Percentiles rank a stretch among this genome's conserved stretches.
Evolutionary conservation across 2,888 invertebrate genomes (phyloP).

Genomic region (Drosophila paranaensis): DNA sequence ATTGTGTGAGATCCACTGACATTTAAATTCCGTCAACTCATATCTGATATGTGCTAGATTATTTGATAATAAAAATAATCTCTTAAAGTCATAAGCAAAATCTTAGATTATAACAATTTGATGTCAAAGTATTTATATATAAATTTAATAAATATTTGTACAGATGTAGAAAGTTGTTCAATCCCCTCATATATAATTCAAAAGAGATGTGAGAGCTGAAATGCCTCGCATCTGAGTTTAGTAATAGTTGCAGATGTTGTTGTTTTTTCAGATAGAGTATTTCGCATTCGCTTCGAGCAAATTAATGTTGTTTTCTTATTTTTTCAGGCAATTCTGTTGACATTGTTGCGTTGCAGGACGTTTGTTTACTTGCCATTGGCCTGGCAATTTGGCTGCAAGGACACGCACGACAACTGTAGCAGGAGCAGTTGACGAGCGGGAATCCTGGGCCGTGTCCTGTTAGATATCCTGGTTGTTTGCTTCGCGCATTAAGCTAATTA

Average conservation of each 20-base stretch:
- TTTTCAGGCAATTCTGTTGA: constrained; percentile 37
- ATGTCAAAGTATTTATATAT: neutral
- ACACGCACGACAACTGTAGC: constrained; percentile 47
- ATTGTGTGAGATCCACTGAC: neutral
- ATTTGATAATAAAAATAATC: neutral
- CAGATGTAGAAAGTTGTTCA: neutral
- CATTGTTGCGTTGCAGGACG: constrained; percentile 38
- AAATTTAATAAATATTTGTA: neutral
- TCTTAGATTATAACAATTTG: neutral
- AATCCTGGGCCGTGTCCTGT: constrained; percentile 25
- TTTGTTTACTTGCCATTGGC: constrained; percentile 68
- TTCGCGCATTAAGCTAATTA: constrained; percentile 78
- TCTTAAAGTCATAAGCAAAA: neutral
- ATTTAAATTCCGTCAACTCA: neutral
- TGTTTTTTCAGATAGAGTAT: constrained; percentile 5
- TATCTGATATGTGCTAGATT: neutral
- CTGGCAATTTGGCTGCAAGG: constrained; percentile 57
- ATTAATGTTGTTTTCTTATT: constrained; percentile 7
- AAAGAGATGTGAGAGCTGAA: too few relatives aligned
- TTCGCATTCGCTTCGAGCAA: neutral
- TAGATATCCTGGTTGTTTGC: constrained; percentile 66
- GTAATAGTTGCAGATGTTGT: too few relatives aligned
- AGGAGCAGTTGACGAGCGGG: neutral
- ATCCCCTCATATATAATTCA: too few relatives aligned
- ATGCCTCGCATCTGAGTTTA: neutral